Conservation (phyloP, 1,140 invertebrate species). For the Pararge aegeria region DNA sequence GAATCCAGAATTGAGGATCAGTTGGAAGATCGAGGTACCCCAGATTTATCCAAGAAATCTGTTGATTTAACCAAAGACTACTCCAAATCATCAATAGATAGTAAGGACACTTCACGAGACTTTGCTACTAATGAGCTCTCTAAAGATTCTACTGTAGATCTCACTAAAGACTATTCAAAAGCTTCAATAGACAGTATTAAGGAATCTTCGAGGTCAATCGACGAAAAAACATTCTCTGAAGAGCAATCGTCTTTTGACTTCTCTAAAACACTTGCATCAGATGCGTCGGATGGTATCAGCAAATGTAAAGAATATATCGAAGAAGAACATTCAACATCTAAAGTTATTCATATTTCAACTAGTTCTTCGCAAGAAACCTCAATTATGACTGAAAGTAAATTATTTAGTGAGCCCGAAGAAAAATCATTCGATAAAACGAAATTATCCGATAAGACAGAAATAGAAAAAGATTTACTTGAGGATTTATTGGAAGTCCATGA, state of each 20-base stretch:
- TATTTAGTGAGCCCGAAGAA: slow-evolving; percentile 65
- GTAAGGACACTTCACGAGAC: slow-evolving; percentile 74
- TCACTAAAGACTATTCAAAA: slow-evolving; percentile 72
- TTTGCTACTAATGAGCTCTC: slow-evolving; percentile 75
- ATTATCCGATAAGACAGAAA: slow-evolving; percentile 40
- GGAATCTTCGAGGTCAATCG: slow-evolving; percentile 68
- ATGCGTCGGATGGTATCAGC: slow-evolving; percentile 64
- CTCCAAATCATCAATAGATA: slow-evolving; percentile 73
- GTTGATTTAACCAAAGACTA: slow-evolving; percentile 73
- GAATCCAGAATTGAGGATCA: slow-evolving; percentile 62
- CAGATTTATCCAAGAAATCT: slow-evolving; percentile 72
- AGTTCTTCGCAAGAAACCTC: slow-evolving; percentile 69
- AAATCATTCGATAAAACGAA: slow-evolving; percentile 53
- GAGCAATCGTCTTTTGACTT: slow-evolving; percentile 71
- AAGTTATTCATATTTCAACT: slow-evolving; percentile 52
- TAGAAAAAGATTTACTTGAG: slow-evolving; percentile 32
- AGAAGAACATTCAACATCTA: slow-evolving; percentile 61
- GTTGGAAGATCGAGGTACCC: slow-evolving; percentile 60
- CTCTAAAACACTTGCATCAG: slow-evolving; percentile 71
- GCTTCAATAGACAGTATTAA: slow-evolving; percentile 70
- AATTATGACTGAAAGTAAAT: slow-evolving; percentile 65
- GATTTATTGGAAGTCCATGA: slow-evolving; percentile 24
- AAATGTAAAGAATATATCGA: slow-evolving; percentile 65
- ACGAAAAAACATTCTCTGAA: slow-evolving; percentile 74
- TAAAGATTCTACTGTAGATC: slow-evolving; percentile 72